Evolutionary conservation across 2,888 invertebrate species (phyloP).

Genomic region (Taphrorychus bicolor): DNA sequence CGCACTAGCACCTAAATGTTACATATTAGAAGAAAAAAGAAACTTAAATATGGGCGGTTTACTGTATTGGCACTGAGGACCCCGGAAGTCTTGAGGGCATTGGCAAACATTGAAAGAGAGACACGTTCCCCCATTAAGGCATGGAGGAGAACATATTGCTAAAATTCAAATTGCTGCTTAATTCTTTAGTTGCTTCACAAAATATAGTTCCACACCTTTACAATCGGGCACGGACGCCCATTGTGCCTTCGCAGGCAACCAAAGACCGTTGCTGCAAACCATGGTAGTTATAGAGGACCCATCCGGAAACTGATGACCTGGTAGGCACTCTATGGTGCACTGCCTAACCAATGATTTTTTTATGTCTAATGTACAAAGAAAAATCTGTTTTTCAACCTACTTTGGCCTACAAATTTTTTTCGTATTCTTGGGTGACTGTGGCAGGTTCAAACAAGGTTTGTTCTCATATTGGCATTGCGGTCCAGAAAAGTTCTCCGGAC

Average conservation of each 20-base stretch:
- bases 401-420: slow-evolving; percentile 67
- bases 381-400: too few relatives aligned
- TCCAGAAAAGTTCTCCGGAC: slow-evolving; percentile 75
- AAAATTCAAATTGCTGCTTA: too few relatives aligned
- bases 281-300: slow-evolving; percentile 73
- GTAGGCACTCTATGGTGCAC: slow-evolving; percentile 72
- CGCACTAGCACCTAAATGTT: slow-evolving; percentile 62
- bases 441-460: slow-evolving; percentile 72
- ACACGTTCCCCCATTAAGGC: slow-evolving; percentile 84
- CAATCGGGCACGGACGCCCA: slow-evolving; percentile 74
- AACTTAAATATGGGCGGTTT: too few relatives aligned
- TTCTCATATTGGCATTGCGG: slow-evolving; percentile 77
- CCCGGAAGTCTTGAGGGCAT: slow-evolving; percentile 74
- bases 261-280: slow-evolving; percentile 72
- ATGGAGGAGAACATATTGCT: slow-evolving; percentile 75
- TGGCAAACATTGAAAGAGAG: slow-evolving; percentile 78
- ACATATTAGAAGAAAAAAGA: too few relatives aligned
- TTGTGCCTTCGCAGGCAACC: slow-evolving; percentile 72
- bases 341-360: too few relatives aligned
- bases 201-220: slow-evolving; percentile 64
- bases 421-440: slow-evolving; percentile 72
- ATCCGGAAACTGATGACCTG: slow-evolving; percentile 75
- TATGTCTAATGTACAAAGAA: background rate
- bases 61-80: slow-evolving; percentile 77
- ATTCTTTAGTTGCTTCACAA: background rate